Evolutionary conservation across 2,888 invertebrate species (phyloP).

Genomic region (Drosophila helvetica): DNA sequence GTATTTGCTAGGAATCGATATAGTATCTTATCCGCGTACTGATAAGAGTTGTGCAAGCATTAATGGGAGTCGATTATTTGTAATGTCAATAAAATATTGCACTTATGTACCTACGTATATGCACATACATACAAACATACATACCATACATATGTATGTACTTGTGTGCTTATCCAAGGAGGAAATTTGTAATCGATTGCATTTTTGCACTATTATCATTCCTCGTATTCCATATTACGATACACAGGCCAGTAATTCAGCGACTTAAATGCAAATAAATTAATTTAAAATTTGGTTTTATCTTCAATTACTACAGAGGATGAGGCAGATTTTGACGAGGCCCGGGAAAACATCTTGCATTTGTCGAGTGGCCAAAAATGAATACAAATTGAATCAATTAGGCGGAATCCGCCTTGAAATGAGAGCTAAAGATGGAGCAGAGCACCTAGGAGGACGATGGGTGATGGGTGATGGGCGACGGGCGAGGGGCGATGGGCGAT

Average conservation of each 20-base stretch:
- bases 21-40: too few species aligned
- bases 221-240: not conserved
- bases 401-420: constrained; percentile 31
- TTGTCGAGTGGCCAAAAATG: constrained; percentile 46
- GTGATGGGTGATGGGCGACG: constrained; percentile 10
- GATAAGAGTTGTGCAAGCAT: too few species aligned
- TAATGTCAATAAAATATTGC: too few species aligned
- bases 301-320: constrained; percentile 31
- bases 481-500: constrained; percentile 12
- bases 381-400: constrained; percentile 69
- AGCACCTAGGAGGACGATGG: not conserved
- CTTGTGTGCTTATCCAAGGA: too few species aligned
- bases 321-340: constrained; percentile 1
- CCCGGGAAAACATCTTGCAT: constrained; percentile 27
- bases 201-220: not conserved
- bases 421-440: constrained; percentile 22
- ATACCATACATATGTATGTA: not conserved
- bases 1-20: too few species aligned
- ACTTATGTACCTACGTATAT: not conserved
- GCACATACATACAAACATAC: too few species aligned
- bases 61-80: too few species aligned
- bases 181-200: too few species aligned
- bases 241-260: constrained; percentile 4
- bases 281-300: constrained; percentile 23
- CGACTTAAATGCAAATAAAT: constrained; percentile 43